These are phyloP conservation scores for Zoanthus sansibaricus DNA, from an alignment of 92 coral and sea anemone genomes.

Conservation along the genomic window DNA sequence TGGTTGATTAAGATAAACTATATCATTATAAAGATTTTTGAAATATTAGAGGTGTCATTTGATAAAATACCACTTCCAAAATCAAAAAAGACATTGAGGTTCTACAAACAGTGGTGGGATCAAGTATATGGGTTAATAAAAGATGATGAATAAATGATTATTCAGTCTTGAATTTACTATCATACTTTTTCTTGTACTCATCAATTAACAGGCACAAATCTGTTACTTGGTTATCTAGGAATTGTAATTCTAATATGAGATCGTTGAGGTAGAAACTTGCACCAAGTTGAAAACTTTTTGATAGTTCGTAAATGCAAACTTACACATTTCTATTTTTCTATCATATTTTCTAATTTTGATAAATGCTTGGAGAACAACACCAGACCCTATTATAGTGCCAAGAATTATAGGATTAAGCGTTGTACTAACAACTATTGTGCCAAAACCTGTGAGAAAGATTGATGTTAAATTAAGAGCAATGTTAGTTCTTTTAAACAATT, in stretches of 20 bases:
- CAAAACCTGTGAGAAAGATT: too few relatives aligned
- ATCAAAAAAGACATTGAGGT: too few relatives aligned
- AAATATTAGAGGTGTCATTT: neutral
- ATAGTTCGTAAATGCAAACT: conserved; percentile 11
- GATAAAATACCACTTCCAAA: neutral
- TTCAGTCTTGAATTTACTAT: too few relatives aligned
- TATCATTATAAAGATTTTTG: neutral
- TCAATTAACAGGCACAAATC: too few relatives aligned
- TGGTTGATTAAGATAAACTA: neutral
- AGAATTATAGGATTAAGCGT: conserved; percentile 34
- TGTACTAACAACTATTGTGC: neutral
- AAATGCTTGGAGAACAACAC: conserved; percentile 24
- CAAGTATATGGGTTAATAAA: too few relatives aligned
- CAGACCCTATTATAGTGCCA: neutral
- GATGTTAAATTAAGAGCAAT: too few relatives aligned
- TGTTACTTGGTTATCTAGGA: too few relatives aligned
- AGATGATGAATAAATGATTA: too few relatives aligned
- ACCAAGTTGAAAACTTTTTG: neutral
- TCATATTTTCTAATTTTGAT: neutral
- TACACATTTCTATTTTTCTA: conserved; percentile 21
- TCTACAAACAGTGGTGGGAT: too few relatives aligned
- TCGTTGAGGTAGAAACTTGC: neutral
- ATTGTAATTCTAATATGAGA: too few relatives aligned
- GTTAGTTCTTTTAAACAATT: too few relatives aligned
- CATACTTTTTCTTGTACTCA: too few relatives aligned